Evolutionary conservation across 1,140 invertebrate species (phyloP), one percentile per base, ranked within the genome.

Genomic region (Trinorchestia longiramus): DNA sequence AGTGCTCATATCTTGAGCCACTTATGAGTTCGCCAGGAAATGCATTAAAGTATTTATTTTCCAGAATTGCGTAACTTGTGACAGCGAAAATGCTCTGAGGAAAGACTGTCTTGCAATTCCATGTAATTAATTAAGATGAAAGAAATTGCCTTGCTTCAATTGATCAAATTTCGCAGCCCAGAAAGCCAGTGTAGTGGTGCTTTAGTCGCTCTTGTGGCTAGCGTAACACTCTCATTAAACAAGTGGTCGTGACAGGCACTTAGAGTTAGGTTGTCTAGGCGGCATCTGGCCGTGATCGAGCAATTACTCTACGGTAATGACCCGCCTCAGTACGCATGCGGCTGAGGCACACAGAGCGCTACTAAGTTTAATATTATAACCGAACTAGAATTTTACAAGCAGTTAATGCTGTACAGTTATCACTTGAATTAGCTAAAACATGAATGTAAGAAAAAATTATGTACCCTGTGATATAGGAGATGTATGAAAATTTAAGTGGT

Each of bases 251-350:
- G 62, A 11, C 62, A 77, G 62, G 62, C 28, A 77, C 62, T 77
- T 36, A 36, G 1, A 77, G 62, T 77, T 1, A 77, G 28, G 28
- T 77, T 36, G 15, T 77, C 15, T 28, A 36, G 8, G 62, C 62
- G 62, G 62, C 62, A 77, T 77, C 62, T 77, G 62, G 62, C 28
- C 62, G 62, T 77, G 62, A 77, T 77, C 62, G 62, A 77, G 62
- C 62, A 77, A 77, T 77, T 77, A 77, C 62, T 77, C 62, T 77
- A 77, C 62, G 62, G 62, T 77, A 77, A 77, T 77, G 62, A 77
- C 62, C 62, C 62, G 62, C 62, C 62, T 77, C 62, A 36, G 28
- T 28, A 23, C 62, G 62, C 62, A 77, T 77, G 62, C 62, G 62
- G 62, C 28, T 77, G 62, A 36, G 15, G 15, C 28, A 1, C 15